Base-by-base conservation (phyloP, 30 jellyfish, hydroid and myxozoan genomes). In the Mastigias papua region DNA sequence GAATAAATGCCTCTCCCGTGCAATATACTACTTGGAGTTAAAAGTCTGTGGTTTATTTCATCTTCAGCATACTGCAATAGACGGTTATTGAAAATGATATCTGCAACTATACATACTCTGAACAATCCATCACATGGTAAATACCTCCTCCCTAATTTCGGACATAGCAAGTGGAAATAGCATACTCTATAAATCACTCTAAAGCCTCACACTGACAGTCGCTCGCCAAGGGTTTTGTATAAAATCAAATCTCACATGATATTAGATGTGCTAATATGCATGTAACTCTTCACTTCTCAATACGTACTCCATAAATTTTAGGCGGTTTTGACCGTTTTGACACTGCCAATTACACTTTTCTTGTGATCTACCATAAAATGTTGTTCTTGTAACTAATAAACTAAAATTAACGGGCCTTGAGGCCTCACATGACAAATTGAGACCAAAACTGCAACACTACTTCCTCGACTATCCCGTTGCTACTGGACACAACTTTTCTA, bases 41-140 rank as follows among this genome's bases (percentile, higher is more conserved):
- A 54, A 2, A 83, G 69, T 48, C 79, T 69, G 22, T 66, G 48
- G 20, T 79, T 88, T 20, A 83, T 69, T 54, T 83, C 93, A 65
- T 83, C 93, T 46, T 83, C 93, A 42, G 69, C 93, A 83, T 69
- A 83, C 78, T 70, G 79, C 69, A 69, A 70, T 8, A 88, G 91
- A 25, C 91, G 22, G 35, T 81, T 65, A 64, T 64, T 81, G 80
- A 78, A 78, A 2, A 78, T 78, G 15, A 78, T 78, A 28, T 78
- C 89, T 6, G 34, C 32, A 61, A 27, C 89, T 58, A 54, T 78
- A 32, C 57, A 27, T 29, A 78, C 89, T 63, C 80, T 78, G 33
- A 13, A 6, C 7, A 81, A 27, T 7, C 82, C 91, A 16, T 65
- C 82, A 65, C 31, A 29, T 65, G 87, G 86, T 28, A 83, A 71